These are phyloP conservation scores for Ophion ellenae DNA, from an alignment of 2,888 invertebrate species.

Conservation along the genomic window DNA sequence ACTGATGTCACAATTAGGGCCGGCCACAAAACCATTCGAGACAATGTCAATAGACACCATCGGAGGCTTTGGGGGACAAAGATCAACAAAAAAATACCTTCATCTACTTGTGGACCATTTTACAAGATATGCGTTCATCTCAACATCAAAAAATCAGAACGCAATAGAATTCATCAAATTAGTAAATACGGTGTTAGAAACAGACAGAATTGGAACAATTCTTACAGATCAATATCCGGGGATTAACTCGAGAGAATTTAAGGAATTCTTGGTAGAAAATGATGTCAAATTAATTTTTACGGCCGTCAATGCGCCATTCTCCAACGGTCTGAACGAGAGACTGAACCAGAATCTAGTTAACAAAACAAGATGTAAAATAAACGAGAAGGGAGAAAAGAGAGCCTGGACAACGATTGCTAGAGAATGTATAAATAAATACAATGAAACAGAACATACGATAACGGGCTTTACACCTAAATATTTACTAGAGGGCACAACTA, in stretches of 20 bases:
- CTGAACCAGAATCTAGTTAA: conserved; percentile 68
- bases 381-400: conserved; percentile 64
- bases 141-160: conserved; percentile 48
- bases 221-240: conserved; percentile 72
- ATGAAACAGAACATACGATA: conserved; percentile 70
- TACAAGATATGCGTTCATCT: conserved; percentile 42
- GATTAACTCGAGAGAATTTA: conserved; percentile 69
- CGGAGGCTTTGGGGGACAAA: conserved; percentile 40
- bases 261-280: conserved; percentile 65
- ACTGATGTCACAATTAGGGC: conserved; percentile 51
- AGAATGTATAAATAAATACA: conserved; percentile 72
- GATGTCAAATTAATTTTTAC: conserved; percentile 72
- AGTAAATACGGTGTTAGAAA: conserved; percentile 30
- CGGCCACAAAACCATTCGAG: conserved; percentile 48
- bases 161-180: conserved; percentile 52
- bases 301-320: conserved; percentile 69
- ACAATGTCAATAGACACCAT: conserved; percentile 53
- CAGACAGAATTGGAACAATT: conserved; percentile 36
- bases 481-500: conserved; percentile 70
- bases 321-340: conserved; percentile 33
- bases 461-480: conserved; percentile 70
- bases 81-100: conserved; percentile 48
- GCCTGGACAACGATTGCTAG: conserved; percentile 73
- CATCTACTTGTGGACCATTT: conserved; percentile 39
- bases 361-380: conserved; percentile 72